These are phyloP conservation scores for Charanyca ferruginea DNA, from an alignment of 2,888 invertebrate genomes.

Conservation along the genomic window DNA sequence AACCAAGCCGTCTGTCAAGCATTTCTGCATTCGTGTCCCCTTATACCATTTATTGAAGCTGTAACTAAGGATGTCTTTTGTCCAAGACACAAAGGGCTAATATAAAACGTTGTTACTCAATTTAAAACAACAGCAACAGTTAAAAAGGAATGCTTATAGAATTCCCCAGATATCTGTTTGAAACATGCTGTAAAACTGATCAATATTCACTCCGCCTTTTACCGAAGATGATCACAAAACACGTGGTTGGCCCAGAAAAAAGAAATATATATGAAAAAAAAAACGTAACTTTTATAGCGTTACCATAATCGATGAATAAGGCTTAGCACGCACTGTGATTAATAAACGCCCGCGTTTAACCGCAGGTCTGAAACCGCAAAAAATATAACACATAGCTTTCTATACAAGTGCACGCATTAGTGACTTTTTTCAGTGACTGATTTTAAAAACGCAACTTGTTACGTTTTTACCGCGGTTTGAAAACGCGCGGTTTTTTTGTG, in stretches of 20 bases:
- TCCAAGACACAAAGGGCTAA: constrained; percentile 1
- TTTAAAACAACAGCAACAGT: background rate
- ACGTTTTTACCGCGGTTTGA: too few relatives aligned
- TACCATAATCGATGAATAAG: constrained; percentile 3
- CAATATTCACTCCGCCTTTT: background rate
- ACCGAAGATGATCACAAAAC: constrained; percentile 1
- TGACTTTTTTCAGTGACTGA: too few relatives aligned
- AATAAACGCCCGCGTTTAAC: too few relatives aligned
- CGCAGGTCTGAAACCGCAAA: too few relatives aligned
- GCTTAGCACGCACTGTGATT: too few relatives aligned
- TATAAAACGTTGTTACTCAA: background rate
- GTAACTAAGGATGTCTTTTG: background rate
- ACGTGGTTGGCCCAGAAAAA: background rate
- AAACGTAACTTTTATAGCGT: constrained; percentile 10
- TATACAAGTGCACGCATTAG: too few relatives aligned
- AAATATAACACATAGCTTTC: too few relatives aligned
- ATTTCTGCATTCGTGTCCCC: background rate
- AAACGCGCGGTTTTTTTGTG: too few relatives aligned
- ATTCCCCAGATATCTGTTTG: background rate
- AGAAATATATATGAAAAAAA: background rate
- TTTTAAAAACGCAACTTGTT: too few relatives aligned
- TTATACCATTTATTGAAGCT: background rate
- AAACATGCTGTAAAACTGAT: constrained; percentile 5
- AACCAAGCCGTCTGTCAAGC: background rate
- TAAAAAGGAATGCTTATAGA: too few relatives aligned